phyloP scores from a whole-genome alignment of 2,888 invertebrate genomes.

The Alentia gelatinosa region DNA sequence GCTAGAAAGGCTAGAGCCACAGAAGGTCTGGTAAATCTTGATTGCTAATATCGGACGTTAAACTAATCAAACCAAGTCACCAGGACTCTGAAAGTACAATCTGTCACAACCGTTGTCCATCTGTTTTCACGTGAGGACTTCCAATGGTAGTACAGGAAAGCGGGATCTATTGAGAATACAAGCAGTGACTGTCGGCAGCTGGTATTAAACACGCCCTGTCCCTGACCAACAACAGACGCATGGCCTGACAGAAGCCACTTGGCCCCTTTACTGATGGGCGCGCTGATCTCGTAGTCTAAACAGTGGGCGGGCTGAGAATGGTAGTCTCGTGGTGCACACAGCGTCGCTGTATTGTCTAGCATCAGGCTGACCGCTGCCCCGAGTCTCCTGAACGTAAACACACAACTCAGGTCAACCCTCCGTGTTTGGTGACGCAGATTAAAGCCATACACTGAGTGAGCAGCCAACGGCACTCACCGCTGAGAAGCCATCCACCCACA shows the following conservation, averaged over 20 bases:
- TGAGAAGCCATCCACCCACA: too few relatives aligned
- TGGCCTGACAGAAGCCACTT: conserved; percentile 1
- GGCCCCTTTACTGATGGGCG: not conserved
- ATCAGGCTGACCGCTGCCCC: not conserved
- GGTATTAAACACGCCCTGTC: not conserved
- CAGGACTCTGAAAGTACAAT: too few relatives aligned
- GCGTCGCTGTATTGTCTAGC: not conserved
- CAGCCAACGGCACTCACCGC: too few relatives aligned
- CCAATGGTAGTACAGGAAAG: not conserved
- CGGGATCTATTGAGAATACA: not conserved
- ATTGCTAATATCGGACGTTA: too few relatives aligned
- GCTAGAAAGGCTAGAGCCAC: too few relatives aligned
- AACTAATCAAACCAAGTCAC: too few relatives aligned
- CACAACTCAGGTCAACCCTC: not conserved
- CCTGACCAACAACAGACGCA: not conserved
- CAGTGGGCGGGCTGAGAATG: not conserved
- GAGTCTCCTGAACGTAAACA: not conserved
- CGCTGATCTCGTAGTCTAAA: not conserved
- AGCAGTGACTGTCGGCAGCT: not conserved
- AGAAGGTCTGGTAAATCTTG: too few relatives aligned
- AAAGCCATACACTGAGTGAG: not conserved
- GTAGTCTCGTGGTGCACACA: not conserved
- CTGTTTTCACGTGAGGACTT: too few relatives aligned
- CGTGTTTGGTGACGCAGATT: not conserved
- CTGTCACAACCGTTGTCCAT: too few relatives aligned